phyloP scores from a whole-genome alignment of 2,113 vertebrate species.

The Thomomys bottae region DNA sequence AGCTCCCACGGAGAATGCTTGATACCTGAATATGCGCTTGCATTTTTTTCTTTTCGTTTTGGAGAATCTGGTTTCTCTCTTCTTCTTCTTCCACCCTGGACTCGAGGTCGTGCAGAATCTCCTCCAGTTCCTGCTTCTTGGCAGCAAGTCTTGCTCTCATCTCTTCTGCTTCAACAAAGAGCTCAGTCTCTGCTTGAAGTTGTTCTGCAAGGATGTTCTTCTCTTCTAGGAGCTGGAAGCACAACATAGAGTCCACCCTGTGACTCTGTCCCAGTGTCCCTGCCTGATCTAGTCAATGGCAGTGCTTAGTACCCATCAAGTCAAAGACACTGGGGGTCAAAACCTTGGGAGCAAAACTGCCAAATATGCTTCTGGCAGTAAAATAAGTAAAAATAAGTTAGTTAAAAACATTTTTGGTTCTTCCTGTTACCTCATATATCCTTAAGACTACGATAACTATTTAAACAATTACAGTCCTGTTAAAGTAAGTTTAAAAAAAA shows the following conservation, averaged over 20 bases:
- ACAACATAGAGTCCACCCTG: not conserved
- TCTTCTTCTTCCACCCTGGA: slow-evolving; percentile 98
- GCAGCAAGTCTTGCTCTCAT: slow-evolving; percentile 97
- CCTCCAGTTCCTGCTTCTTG: slow-evolving; percentile 97
- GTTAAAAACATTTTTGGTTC: not conserved
- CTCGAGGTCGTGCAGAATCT: slow-evolving; percentile 97
- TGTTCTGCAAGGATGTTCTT: slow-evolving; percentile 99
- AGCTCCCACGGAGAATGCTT: not conserved
- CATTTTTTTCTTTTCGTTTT: slow-evolving; percentile 99
- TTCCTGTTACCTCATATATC: not conserved
- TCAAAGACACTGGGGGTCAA: not conserved
- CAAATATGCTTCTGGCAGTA: not conserved
- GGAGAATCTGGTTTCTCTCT: slow-evolving; percentile 95
- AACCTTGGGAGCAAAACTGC: not conserved
- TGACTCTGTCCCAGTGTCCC: rapidly evolving
- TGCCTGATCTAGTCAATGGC: not conserved
- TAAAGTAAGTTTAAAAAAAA: not conserved
- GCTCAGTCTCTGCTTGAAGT: slow-evolving; percentile 97
- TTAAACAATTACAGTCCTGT: not conserved
- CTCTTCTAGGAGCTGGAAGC: slow-evolving; percentile 92
- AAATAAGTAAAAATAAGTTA: not conserved
- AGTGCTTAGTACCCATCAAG: not conserved
- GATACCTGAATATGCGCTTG: slow-evolving; percentile 96
- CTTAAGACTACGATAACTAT: not conserved
- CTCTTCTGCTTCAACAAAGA: slow-evolving; percentile 98